Evolutionary conservation across 2,797 vertebrate genomes (phyloP).

Genomic region (Fistularia commersonii): DNA sequence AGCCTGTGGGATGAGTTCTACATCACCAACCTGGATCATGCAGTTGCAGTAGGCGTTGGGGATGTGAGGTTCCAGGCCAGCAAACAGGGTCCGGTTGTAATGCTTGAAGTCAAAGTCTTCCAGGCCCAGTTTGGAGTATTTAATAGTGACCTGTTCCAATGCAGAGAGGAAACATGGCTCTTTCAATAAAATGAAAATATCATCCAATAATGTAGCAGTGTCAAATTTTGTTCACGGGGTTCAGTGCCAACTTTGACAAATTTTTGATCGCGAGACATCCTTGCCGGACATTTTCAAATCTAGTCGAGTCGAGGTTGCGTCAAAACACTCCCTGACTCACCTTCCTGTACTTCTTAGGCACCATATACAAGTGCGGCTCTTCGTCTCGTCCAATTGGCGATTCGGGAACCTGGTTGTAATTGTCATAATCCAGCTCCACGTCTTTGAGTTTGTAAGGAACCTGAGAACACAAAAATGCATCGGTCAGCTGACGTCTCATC

Average conservation of each 20-base stretch:
- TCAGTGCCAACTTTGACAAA: no score
- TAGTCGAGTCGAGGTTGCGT: no score
- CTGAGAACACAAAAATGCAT: conserved; percentile 51
- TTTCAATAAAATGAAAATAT: background rate
- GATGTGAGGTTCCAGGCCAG: conserved; percentile 96
- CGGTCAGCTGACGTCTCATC: no score
- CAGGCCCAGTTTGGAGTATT: conserved; percentile 96
- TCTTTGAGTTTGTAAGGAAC: conserved; percentile 96
- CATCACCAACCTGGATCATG: conserved; percentile 86
- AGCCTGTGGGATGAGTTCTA: no score
- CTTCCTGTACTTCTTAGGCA: conserved; percentile 97
- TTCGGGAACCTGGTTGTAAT: conserved; percentile 92
- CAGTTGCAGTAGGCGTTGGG: conserved; percentile 99
- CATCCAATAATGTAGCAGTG: background rate
- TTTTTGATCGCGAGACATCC: no score
- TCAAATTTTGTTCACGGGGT: no score
- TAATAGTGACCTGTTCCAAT: conserved; percentile 89
- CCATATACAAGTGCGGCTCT: conserved; percentile 94
- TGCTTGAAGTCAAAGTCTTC: conserved; percentile 99
- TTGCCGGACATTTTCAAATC: no score
- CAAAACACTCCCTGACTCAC: conserved; percentile 53
- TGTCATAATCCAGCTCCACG: conserved; percentile 89
- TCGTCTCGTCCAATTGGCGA: conserved; percentile 93
- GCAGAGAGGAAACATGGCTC: no score
- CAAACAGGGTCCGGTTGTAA: conserved; percentile 97